Conservation (phyloP, 2,888 invertebrate genomes). For the Encarsia formosa region DNA sequence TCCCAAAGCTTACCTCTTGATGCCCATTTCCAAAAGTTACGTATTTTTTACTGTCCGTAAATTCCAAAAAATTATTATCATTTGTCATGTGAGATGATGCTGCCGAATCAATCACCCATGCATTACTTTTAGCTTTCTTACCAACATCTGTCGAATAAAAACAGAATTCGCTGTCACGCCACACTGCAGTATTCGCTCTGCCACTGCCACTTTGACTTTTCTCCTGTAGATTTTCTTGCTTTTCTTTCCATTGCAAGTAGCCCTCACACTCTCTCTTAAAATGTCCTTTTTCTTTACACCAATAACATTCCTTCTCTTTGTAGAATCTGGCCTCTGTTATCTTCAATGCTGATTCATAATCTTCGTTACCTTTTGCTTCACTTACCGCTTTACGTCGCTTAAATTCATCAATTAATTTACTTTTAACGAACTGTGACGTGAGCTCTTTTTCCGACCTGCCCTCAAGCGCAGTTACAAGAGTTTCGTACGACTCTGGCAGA, state of each 20-base stretch:
- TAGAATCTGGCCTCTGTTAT: too few relatives aligned
- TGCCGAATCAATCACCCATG: constrained; percentile 23
- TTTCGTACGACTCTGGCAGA: constrained; percentile 27
- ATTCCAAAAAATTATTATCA: constrained; percentile 3
- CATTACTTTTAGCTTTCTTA: not conserved
- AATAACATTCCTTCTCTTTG: too few relatives aligned
- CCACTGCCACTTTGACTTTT: not conserved
- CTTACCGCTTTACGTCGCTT: constrained; percentile 11
- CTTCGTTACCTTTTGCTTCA: too few relatives aligned
- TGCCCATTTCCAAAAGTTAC: too few relatives aligned
- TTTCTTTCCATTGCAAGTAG: constrained; percentile 7
- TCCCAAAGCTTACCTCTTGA: too few relatives aligned
- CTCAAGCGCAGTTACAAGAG: constrained; percentile 25
- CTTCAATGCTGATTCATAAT: too few relatives aligned
- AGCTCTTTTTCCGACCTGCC: constrained; percentile 25
- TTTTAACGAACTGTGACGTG: constrained; percentile 27
- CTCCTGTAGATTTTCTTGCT: constrained; percentile 6
- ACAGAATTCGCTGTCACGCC: not conserved
- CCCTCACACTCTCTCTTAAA: constrained; percentile 5
- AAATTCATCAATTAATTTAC: constrained; percentile 32
- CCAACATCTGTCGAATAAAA: too few relatives aligned
- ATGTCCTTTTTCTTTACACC: constrained; percentile 10
- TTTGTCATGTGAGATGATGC: constrained; percentile 11
- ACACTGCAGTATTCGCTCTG: not conserved
- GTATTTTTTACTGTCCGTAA: too few relatives aligned